Percentiles rank a stretch among this genome's conserved stretches.
These are phyloP conservation scores for Zhengitettix transpicula DNA, from an alignment of 2,888 invertebrate species.

Conservation along the genomic window DNA sequence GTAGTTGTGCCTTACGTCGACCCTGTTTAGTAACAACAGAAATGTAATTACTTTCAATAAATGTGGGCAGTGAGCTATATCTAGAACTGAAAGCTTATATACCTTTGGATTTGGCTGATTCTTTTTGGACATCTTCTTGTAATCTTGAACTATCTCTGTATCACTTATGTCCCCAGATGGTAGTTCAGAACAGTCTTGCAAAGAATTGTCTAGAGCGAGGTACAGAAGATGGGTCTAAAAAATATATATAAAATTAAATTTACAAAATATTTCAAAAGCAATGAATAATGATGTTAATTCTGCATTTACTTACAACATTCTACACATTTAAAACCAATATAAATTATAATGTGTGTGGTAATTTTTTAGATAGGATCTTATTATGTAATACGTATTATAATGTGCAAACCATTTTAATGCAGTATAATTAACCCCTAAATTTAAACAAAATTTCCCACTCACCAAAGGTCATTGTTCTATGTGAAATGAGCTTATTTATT, in stretches of 20 bases:
- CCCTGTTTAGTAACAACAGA: conserved; percentile 12
- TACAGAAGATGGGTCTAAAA: conserved; percentile 50
- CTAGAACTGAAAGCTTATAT: background rate
- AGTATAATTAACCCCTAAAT: too few species aligned
- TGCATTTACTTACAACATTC: too few species aligned
- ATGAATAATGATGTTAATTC: too few species aligned
- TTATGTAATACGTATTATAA: too few species aligned
- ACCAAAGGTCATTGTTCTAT: too few species aligned
- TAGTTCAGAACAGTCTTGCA: conserved; percentile 65
- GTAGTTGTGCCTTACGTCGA: conserved; percentile 32
- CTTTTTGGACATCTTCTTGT: conserved; percentile 36
- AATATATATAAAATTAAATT: background rate
- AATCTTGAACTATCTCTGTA: conserved; percentile 62
- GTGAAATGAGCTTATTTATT: too few species aligned
- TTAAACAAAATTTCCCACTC: too few species aligned
- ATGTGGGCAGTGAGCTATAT: background rate
- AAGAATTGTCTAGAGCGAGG: conserved; percentile 53
- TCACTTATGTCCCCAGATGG: conserved; percentile 46
- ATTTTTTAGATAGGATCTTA: too few species aligned
- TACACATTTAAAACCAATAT: too few species aligned
- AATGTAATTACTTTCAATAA: background rate
- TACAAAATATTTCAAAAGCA: too few species aligned
- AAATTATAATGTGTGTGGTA: too few species aligned
- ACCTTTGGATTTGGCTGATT: conserved; percentile 10
- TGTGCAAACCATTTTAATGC: too few species aligned